These are phyloP conservation scores for Hydropsyche betteni DNA, from an alignment of 2,888 invertebrate genomes.

Conservation along the genomic window DNA sequence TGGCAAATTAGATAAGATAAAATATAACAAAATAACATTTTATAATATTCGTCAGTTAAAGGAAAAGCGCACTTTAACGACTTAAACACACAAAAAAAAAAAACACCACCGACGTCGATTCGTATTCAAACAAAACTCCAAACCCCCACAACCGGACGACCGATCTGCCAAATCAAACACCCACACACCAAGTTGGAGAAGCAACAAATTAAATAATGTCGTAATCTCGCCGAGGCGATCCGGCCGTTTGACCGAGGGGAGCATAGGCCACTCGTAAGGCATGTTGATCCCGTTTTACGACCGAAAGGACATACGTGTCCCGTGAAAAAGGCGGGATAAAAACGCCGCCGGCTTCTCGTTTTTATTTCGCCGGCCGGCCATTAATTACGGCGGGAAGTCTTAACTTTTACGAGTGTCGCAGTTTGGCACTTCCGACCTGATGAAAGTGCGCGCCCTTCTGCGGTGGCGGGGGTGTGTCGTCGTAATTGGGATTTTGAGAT, in stretches of 20 bases:
- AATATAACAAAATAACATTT: too few relatives aligned
- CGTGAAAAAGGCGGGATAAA: not conserved
- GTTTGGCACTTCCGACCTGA: conserved; percentile 41
- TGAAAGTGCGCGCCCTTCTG: conserved; percentile 30
- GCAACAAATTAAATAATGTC: conserved; percentile 35
- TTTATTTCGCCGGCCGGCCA: conserved; percentile 39
- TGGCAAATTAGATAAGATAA: too few relatives aligned
- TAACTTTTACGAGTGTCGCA: conserved; percentile 42
- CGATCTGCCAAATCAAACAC: not conserved
- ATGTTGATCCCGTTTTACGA: conserved; percentile 44
- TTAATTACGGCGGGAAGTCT: conserved; percentile 44
- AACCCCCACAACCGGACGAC: too few relatives aligned
- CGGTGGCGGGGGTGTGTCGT: not conserved
- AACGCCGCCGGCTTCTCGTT: not conserved
- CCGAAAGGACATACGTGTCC: conserved; percentile 36
- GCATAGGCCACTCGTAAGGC: conserved; percentile 35
- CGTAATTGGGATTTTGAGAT: not conserved
- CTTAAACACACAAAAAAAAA: too few relatives aligned
- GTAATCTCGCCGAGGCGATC: conserved; percentile 14
- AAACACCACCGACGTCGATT: too few relatives aligned
- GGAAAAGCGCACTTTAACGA: too few relatives aligned
- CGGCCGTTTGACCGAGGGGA: conserved; percentile 8
- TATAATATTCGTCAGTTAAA: too few relatives aligned
- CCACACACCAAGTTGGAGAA: conserved; percentile 11
- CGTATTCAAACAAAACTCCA: too few relatives aligned